Evolutionary conservation across 2,797 vertebrate genomes (phyloP), one percentile per base, ranked within the genome.

Genomic region (Passerculus sandwichensis): DNA sequence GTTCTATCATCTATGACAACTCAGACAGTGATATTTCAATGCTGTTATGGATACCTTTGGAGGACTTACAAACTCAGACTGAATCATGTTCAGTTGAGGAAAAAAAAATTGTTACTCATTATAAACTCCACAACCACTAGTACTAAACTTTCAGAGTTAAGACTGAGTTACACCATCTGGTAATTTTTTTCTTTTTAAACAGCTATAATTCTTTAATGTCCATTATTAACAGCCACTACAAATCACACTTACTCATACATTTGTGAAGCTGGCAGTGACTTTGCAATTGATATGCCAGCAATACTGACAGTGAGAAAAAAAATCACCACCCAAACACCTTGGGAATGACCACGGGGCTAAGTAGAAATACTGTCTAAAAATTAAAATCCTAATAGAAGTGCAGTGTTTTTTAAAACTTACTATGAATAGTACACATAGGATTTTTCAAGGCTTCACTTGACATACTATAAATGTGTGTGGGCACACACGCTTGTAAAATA

Each of bases 401-500:
- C 5, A 56, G 13, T 70, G 19, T 38, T 86, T 50, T 66, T 2
- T 10, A 69, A 66, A 84, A 30, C 13, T 29, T 40, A 57, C 14
- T 40, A 17, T 76, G 36, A 72, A 66, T 71, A 73, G 67, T 6
- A 45, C 1, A 27, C 11, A 32, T 1, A 12, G 6, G 7, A 42
- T 67, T 91, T 71, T 84, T 69, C 47, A 73, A 77, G 30, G n/a
- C 32, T 87, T 62, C 14, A 15, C 42, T 71, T 65, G 29, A 66
- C 11, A 50, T 4, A 71, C 6, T 60, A 6, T 50, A 10, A 14
- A 32, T 5, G 15, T 20, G 20, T 21, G 4, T 9, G 21, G 18
- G 23, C 34, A 56, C 32, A 38, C 0, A 0, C 5, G 47, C 4
- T 15, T 4, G 22, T 12, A 61, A 73, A 73, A 74, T 30, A 12